Evolutionary conservation across 2,113 vertebrate genomes (phyloP).

Genomic region (Coryphaenoides rupestris): DNA sequence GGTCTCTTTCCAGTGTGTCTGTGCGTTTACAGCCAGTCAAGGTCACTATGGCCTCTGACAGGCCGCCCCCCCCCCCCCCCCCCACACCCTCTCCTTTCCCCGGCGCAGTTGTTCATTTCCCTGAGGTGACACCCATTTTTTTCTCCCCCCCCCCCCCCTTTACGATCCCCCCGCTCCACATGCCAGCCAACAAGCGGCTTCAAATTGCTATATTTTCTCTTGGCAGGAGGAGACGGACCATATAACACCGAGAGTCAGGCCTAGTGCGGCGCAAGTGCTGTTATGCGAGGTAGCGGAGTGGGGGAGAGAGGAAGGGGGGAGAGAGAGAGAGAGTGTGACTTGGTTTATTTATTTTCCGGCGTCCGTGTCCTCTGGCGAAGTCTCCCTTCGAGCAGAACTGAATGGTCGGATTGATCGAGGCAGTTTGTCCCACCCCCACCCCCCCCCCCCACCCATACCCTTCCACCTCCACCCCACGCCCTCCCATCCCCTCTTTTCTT

Average conservation of each 20-base stretch:
- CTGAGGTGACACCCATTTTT: constrained; percentile 58
- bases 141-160: constrained; percentile 31
- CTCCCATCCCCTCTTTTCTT: neutral
- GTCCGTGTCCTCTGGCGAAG: neutral
- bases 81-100: constrained; percentile 35
- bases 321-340: constrained; percentile 20
- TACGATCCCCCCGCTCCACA: constrained; percentile 34
- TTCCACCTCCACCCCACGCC: neutral
- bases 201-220: constrained; percentile 63
- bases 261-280: constrained; percentile 15
- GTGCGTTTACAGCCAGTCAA: constrained; percentile 44
- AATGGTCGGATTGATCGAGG: constrained; percentile 12
- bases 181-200: constrained; percentile 61
- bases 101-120: constrained; percentile 62
- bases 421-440: constrained; percentile 13
- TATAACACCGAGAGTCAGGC: constrained; percentile 50
- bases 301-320: constrained; percentile 6
- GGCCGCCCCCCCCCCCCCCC: no score
- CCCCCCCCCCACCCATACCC: neutral
- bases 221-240: constrained; percentile 54
- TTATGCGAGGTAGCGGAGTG: constrained; percentile 17
- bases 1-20: constrained; percentile 15
- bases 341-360: constrained; percentile 4
- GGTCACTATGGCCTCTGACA: constrained; percentile 54
- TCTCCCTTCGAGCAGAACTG: constrained; percentile 4